These are phyloP conservation scores for Rhorus exstirpatorius DNA, from an alignment of 2,888 invertebrate species.

Conservation along the genomic window DNA sequence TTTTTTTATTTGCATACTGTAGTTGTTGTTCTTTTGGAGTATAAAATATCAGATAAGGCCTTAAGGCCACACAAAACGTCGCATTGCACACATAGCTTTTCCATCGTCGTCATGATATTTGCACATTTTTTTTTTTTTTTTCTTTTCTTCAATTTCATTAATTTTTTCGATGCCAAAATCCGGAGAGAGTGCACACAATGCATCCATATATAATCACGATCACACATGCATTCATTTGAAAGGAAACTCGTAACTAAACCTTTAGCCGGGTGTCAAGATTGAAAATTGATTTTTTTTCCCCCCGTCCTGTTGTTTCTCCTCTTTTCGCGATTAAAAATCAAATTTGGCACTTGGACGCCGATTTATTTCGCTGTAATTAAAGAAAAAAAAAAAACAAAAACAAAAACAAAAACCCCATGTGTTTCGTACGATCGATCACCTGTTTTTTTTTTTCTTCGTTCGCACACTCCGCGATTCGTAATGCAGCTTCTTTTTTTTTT, in stretches of 20 bases:
- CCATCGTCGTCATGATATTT: not conserved
- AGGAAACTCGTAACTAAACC: not conserved
- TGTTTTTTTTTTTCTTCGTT: not conserved
- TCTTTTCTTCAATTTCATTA: slow-evolving; percentile 24
- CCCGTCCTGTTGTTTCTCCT: not conserved
- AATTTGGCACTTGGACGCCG: slow-evolving; percentile 36
- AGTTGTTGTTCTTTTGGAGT: slow-evolving; percentile 34
- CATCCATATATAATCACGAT: not conserved
- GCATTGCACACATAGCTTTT: not conserved
- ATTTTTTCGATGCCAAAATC: slow-evolving; percentile 3
- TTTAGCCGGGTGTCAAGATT: not conserved
- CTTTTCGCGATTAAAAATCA: not conserved
- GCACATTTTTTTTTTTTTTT: not conserved
- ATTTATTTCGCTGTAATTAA: not conserved
- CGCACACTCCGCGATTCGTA: slow-evolving; percentile 9
- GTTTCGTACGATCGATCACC: not conserved
- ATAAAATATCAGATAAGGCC: slow-evolving; percentile 61
- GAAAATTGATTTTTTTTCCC: not conserved
- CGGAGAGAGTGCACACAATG: slow-evolving; percentile 1
- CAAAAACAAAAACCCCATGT: no score
- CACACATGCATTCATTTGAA: not conserved
- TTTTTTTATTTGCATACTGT: slow-evolving; percentile 4
- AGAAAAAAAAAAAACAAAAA: not conserved
- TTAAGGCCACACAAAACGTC: slow-evolving; percentile 46
- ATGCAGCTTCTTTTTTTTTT: slow-evolving; percentile 8